Evolutionary conservation across 2,888 invertebrate species (phyloP).

Genomic region (Eurytoma californica): DNA sequence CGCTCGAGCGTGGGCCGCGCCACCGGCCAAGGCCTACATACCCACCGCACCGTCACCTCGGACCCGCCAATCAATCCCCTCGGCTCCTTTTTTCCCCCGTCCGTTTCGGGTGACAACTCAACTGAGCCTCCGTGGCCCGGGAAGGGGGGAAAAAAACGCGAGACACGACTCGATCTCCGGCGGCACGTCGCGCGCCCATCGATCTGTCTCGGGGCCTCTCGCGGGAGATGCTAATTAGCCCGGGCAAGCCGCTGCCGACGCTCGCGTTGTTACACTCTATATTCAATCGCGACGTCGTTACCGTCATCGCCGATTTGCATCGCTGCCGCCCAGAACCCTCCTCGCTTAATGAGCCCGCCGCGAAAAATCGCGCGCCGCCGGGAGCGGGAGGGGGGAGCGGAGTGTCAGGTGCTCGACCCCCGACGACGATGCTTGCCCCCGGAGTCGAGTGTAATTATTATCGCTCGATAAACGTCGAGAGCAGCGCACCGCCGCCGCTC

Average conservation of each 20-base stretch:
- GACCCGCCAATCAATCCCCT: too few species aligned
- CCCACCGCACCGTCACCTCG: too few species aligned
- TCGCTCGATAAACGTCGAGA: conserved; percentile 41
- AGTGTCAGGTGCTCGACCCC: background rate
- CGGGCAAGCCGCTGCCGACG: conserved; percentile 22
- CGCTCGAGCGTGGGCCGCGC: background rate
- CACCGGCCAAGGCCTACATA: background rate
- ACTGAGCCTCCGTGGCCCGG: too few species aligned
- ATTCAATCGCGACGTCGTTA: conserved; percentile 61
- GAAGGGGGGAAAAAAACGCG: too few species aligned
- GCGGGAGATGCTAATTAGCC: conserved; percentile 65
- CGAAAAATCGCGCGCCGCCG: conserved; percentile 24
- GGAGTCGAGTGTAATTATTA: conserved; percentile 38
- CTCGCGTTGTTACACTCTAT: conserved; percentile 46
- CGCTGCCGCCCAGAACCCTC: conserved; percentile 14
- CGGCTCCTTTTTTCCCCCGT: too few species aligned
- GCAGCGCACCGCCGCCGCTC: conserved; percentile 2
- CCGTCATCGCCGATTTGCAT: conserved; percentile 59
- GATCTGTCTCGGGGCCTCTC: conserved; percentile 61
- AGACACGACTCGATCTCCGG: background rate
- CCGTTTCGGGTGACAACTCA: too few species aligned
- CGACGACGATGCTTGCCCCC: background rate
- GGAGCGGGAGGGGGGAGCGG: background rate
- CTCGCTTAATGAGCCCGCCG: conserved; percentile 40
- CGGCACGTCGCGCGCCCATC: conserved; percentile 58